Evolutionary conservation across 2,888 invertebrate species (phyloP), one percentile per base, ranked within the genome.

Genomic region (Apocheima hispidaria): DNA sequence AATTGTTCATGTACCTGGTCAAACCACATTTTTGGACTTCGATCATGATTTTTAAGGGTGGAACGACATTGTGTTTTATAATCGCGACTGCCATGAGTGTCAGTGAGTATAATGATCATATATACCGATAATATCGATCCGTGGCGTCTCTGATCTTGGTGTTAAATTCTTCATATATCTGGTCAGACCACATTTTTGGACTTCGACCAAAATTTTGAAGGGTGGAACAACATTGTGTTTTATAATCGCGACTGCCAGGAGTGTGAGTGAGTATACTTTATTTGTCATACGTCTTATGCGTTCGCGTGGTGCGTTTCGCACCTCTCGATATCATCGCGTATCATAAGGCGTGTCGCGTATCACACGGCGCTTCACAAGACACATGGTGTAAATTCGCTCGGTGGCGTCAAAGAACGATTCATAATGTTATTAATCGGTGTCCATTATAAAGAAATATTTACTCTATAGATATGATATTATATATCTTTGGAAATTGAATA

Each of bases 361-460:
- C n/a, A n/a, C n/a, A n/a, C n/a, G n/a, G n/a, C n/a, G n/a, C n/a
- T n/a, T n/a, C n/a, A n/a, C n/a, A n/a, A n/a, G n/a, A n/a, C n/a
- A n/a, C n/a, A n/a, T n/a, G 6, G 7, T 5, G 21, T 35, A 20
- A 16, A 51, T 52, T 41, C 12, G 14, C 23, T 33, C 44, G 33
- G 41, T 36, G 44, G 14, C n/a, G 43, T 35, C 57, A 51, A 50
- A 55, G 38, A 49, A 57, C 36, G 18, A 56, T 57, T 63, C 62
- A 46, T 59, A 74, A 70, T 63, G 68, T 72, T 49, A 49, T 33
- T 71, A 69, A 64, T 77, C 62, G 71, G 72, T 78, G 78, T 79
- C 74, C 74, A 77, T 75, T 65, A 52, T 65, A 60, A 68, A 59
- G 60, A 65, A 60, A 60, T 63, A 38, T 62, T 49, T 65, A 65